Evolutionary conservation across 1,140 invertebrate species (phyloP).

Genomic region (Saccostrea glomerata): DNA sequence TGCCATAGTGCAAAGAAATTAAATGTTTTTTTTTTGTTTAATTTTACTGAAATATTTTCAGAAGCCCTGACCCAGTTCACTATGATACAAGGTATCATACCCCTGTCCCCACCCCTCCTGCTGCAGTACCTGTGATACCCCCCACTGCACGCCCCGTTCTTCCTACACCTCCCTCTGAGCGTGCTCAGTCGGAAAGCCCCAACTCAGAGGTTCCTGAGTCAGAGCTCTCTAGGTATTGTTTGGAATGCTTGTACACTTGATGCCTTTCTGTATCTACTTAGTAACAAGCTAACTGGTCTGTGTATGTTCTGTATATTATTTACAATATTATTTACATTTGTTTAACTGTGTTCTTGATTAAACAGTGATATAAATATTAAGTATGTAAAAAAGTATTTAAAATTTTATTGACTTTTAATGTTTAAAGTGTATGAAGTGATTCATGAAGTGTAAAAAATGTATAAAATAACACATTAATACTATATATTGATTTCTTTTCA

Average conservation of each 20-base stretch:
- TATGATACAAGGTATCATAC: not conserved
- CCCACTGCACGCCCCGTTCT: not conserved
- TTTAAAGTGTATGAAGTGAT: too few species aligned
- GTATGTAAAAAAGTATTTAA: too few species aligned
- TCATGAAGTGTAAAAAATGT: too few species aligned
- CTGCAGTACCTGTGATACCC: not conserved
- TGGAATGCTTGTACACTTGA: not conserved
- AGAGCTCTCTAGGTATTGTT: not conserved
- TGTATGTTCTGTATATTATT: not conserved
- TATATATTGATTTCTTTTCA: too few species aligned
- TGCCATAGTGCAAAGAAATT: not conserved
- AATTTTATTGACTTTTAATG: too few species aligned
- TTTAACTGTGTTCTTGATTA: too few species aligned
- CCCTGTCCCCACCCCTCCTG: conserved; percentile 2
- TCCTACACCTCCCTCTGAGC: not conserved
- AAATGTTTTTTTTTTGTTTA: not conserved
- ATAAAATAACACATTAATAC: too few species aligned
- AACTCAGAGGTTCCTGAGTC: too few species aligned
- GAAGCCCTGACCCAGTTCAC: not conserved
- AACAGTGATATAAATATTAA: too few species aligned
- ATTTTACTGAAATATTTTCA: not conserved
- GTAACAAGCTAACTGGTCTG: not conserved
- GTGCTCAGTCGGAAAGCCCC: not conserved
- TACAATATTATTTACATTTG: too few species aligned
- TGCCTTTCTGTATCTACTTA: not conserved